Base-by-base conservation (phyloP, 1,140 invertebrate genomes). In the Cyrtorhinus lividipennis region DNA sequence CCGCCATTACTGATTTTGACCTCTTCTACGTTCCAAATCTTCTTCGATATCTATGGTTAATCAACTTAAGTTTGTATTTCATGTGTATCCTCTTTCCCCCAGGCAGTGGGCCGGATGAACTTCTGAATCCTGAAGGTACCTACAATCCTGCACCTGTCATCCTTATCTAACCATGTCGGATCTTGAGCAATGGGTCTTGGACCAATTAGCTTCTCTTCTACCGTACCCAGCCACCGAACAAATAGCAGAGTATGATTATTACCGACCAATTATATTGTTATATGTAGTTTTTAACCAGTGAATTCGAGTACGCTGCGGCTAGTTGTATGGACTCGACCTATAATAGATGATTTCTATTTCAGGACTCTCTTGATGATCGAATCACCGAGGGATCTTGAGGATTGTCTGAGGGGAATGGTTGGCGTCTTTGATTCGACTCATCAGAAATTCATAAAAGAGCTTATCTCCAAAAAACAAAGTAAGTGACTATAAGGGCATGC, bases 361-460 rank as follows among this genome's bases (percentile, higher is more conserved):
- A 68, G 80, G 83, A 59, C 81, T 69, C 79, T 88, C 18, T 65
- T 81, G 63, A 74, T 77, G 48, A 84, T 87, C 59, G 74, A 83
- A 68, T 78, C 82, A 71, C 79, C 80, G 66, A 72, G 73, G 61
- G 85, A 87, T 69, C 76, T 86, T 18, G 83, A 86, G 64, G 80
- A 83, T 53, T 86, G 86, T 68, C 80, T 87, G 67, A 77, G 78
- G 68, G 83, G 80, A 44, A 74, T 88, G 48, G 66, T 89, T 0
- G 77, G 85, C 72, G 78, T 78, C 62, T 78, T 77, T 24, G 80
- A 83, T 71, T 71, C 76, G 15, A 77, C 79, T 61, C 86, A 88
- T 71, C 78, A 78, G 65, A 73, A 78, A 56, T 86, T 87, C 71
- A 77, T 83, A 46, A 66, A 74, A 2, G 81, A 85, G 59, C 75